Base-by-base conservation (phyloP, 2,888 invertebrate species). In the Prosapia bicincta region DNA sequence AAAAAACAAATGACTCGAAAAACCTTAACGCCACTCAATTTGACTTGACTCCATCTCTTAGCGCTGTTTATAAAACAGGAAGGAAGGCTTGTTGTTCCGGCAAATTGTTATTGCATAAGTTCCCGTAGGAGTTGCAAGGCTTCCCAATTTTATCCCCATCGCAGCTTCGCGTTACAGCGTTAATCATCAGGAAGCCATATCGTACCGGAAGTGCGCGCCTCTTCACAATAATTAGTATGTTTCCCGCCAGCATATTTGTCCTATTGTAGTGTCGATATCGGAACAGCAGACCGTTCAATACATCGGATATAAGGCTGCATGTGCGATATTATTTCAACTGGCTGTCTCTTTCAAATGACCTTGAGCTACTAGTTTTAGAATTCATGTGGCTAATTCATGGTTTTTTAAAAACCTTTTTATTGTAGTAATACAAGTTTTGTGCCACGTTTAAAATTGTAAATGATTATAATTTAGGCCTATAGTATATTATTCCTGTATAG, bases 221-320 rank as follows among this genome's bases (percentile, higher is more conserved):
- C 76, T 74, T 76, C 71, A 72, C 71, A 68, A 76, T 76, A 74
- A 76, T 76, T 76, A 76, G 74, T 76, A 72, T 76, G 74, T 76
- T 76, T 76, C 76, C n/a, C 76, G 74, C 54, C 74, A n/a, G 65
- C 74, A 74, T 74, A 74, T 69, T 69, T 74, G 74, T 54, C 54
- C 54, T 54, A 54, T 54, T 54, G 54, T 54, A 54, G 20, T 54
- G 20, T 3, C 20, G 38, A 54, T 54, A 54, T n/a, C 20, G 10
- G 13, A 38, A 13, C 38, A 38, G 10, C 13, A 38, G 6, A 13
- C 38, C 6, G 13, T 38, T 38, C 38, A 38, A 38, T 38, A 13
- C 2, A 20, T 54, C 54, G 54, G 54, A 54, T 54, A 20, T 20
- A 54, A 20, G 20, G 20, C n/a, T 54, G 54, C 54, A 20, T 3